Percentiles rank a stretch among this genome's conserved stretches.
phyloP scores from a whole-genome alignment of 37 sponge, comb jelly and placozoan genomes.

The Beroe forskalii region DNA sequence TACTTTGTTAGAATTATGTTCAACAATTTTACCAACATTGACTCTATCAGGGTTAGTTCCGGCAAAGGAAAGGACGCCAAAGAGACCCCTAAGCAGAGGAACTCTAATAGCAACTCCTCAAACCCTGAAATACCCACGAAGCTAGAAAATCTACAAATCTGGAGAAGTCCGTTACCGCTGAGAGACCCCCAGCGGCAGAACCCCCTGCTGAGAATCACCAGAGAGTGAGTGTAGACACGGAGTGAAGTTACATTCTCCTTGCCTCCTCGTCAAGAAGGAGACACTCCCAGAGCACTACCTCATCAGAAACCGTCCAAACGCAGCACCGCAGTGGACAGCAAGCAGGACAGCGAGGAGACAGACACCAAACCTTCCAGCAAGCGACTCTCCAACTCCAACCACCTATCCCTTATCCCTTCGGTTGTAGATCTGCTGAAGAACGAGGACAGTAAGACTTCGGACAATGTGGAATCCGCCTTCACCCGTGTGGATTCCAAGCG shows the following conservation, averaged over 20 bases:
- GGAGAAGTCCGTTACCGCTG: background rate
- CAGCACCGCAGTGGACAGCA: no score
- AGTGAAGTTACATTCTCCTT: no score
- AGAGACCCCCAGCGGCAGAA: background rate
- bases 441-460: background rate
- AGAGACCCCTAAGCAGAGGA: background rate
- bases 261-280: no score
- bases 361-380: slow-evolving; percentile 14
- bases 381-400: slow-evolving; percentile 43
- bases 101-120: background rate
- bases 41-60: background rate
- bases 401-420: slow-evolving; percentile 22
- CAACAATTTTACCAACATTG: no score
- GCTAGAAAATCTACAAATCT: background rate
- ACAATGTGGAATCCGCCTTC: background rate
- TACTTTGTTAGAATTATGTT: no score
- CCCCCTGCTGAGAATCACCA: no score
- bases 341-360: background rate
- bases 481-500: background rate
- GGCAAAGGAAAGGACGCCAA: background rate
- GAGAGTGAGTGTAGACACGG: no score
- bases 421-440: slow-evolving; percentile 25
- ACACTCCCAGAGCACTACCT: no score
- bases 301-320: no score
- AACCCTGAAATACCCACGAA: background rate